Evolutionary conservation across 2,113 vertebrate genomes (phyloP).

Genomic region (Syrrhaptes paradoxus): DNA sequence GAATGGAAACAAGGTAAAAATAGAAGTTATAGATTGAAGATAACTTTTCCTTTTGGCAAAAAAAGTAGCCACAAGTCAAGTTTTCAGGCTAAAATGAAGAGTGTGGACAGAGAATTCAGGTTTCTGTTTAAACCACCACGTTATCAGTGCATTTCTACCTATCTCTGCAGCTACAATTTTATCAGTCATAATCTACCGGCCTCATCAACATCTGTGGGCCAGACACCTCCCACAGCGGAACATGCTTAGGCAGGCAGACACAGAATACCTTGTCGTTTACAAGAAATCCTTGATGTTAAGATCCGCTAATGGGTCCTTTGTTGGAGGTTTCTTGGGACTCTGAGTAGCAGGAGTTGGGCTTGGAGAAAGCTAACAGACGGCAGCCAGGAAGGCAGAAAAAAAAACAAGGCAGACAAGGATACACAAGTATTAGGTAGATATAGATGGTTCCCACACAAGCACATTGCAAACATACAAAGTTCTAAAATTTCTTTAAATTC

Average conservation of each 20-base stretch:
- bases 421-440: constrained; percentile 64
- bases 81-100: background rate
- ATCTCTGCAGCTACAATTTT: background rate
- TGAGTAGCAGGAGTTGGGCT: constrained; percentile 90
- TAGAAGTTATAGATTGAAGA: background rate
- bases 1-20: background rate
- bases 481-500: background rate
- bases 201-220: background rate
- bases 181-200: background rate
- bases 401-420: constrained; percentile 66
- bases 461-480: constrained; percentile 24
- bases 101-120: background rate
- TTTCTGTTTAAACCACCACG: background rate
- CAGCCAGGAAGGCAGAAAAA: constrained; percentile 64
- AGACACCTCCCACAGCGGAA: constrained; percentile 10
- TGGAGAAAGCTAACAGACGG: constrained; percentile 86
- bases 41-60: background rate
- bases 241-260: constrained; percentile 50
- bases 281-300: constrained; percentile 99
- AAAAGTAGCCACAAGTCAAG: background rate
- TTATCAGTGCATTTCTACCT: background rate
- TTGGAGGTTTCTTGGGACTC: constrained; percentile 96
- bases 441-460: background rate
- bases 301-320: constrained; percentile 98
- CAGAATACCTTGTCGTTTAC: constrained; percentile 86